These are phyloP conservation scores for Rousettus leschenaultii DNA, from an alignment of 2,113 vertebrate species.

Conservation along the genomic window DNA sequence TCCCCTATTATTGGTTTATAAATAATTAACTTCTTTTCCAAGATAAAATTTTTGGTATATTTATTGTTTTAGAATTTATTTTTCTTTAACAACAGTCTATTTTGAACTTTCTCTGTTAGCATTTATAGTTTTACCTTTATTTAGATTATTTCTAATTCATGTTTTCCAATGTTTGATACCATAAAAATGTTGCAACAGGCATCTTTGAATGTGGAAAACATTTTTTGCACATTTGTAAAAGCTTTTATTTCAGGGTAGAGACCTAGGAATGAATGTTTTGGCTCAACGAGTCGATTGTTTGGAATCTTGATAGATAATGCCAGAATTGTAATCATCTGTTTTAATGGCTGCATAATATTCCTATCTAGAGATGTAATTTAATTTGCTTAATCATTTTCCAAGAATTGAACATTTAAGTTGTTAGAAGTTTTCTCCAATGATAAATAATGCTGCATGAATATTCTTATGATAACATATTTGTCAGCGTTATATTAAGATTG, in stretches of 20 bases:
- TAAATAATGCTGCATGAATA: background rate
- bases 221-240: background rate
- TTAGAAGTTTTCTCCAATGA: background rate
- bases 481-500: background rate
- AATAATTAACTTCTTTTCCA: background rate
- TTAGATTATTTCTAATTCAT: background rate
- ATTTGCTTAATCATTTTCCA: constrained; percentile 12
- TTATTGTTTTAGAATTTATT: background rate
- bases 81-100: background rate
- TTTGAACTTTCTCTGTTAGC: background rate
- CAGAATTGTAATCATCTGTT: background rate
- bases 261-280: background rate
- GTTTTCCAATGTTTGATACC: background rate
- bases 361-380: background rate
- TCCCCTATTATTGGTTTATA: background rate
- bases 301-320: background rate
- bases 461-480: background rate
- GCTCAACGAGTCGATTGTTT: background rate
- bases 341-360: constrained; percentile 18
- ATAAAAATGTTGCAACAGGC: background rate
- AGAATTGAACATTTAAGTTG: background rate
- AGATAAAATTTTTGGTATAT: background rate
- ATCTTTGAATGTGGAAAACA: background rate
- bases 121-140: constrained; percentile 7
- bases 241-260: background rate